phyloP scores from a whole-genome alignment of 2,888 invertebrate species.

The Cylindroiulus punctatus region DNA sequence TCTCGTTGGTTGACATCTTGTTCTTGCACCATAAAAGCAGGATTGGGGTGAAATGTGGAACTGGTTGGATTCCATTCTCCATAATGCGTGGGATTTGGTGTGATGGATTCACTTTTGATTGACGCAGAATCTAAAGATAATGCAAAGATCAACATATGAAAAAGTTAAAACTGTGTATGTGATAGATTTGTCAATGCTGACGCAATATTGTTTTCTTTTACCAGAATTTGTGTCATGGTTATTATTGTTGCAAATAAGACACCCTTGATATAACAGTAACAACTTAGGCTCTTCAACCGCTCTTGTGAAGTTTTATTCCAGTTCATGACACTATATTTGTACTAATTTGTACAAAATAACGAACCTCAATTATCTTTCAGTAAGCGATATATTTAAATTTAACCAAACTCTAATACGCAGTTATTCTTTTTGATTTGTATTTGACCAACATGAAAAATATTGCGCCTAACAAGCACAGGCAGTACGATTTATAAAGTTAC shows the following conservation, averaged over 20 bases:
- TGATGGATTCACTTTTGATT: neutral
- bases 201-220: neutral
- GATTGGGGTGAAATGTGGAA: slow-evolving; percentile 12
- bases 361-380: neutral
- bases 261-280: slow-evolving; percentile 1
- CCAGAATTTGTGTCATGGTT: neutral
- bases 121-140: neutral
- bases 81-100: neutral
- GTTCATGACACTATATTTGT: too few species aligned
- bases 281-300: neutral
- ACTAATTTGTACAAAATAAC: too few species aligned
- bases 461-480: too few species aligned
- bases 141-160: neutral
- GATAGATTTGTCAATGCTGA: neutral
- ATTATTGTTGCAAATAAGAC: neutral
- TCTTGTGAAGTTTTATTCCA: neutral
- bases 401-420: neutral
- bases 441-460: neutral
- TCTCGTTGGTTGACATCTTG: neutral
- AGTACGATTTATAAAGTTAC: neutral
- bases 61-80: slow-evolving; percentile 24
- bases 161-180: too few species aligned
- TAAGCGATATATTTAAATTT: neutral
- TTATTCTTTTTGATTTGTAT: neutral
- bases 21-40: slow-evolving; percentile 27